A percentile compares a stretch with the other conserved stretches of the same genome.
Conservation (phyloP, 2,113 vertebrate genomes). For the Phasianus colchicus region DNA sequence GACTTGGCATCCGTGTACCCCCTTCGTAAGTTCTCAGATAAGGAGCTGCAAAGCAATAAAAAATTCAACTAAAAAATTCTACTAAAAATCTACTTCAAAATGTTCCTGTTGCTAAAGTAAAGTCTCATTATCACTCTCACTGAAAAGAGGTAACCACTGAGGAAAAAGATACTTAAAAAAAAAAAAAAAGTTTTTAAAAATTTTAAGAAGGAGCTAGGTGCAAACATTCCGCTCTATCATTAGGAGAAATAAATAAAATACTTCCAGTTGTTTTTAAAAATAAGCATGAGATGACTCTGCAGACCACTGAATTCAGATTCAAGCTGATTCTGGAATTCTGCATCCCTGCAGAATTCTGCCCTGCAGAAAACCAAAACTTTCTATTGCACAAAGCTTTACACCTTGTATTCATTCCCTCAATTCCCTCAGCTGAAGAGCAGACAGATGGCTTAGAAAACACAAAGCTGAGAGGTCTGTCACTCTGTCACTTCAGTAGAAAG, state of each 20-base stretch:
- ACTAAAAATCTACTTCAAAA: neutral
- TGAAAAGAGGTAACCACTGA: neutral
- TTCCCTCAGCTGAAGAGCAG: neutral
- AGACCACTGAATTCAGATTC: neutral
- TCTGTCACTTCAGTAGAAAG: neutral
- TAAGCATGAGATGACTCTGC: neutral
- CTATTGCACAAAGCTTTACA: neutral
- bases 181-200: neutral
- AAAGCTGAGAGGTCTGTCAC: accelerated
- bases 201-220: neutral
- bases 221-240: neutral
- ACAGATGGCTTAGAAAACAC: neutral
- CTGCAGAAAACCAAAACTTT: neutral
- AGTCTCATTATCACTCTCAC: neutral
- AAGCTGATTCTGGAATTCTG: neutral
- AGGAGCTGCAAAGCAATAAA: neutral
- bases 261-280: neutral
- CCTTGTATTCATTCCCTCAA: neutral
- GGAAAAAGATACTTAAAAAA: neutral
- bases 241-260: neutral
- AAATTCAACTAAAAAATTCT: neutral
- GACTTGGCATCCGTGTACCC: neutral
- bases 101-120: neutral
- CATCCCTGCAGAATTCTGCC: neutral
- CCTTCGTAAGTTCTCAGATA: neutral